phyloP scores from a whole-genome alignment of 2,888 invertebrate species.

The Chromoteleia sp. region DNA sequence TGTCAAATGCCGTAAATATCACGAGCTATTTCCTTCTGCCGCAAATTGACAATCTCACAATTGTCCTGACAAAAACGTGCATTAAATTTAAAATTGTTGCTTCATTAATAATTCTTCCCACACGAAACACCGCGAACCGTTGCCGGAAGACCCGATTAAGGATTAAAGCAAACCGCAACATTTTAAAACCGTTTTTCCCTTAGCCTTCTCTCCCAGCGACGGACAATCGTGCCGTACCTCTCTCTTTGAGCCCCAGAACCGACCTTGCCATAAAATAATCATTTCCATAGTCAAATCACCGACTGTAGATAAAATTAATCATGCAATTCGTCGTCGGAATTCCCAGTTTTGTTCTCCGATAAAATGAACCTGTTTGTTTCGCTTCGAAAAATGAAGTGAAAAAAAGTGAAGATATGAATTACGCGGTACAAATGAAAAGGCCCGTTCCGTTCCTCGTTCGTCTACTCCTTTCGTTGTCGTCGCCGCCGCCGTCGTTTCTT shows the following conservation, averaged over 20 bases:
- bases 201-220: background rate
- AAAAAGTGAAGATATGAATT: constrained; percentile 49
- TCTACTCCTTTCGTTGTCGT: constrained; percentile 13
- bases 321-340: constrained; percentile 42
- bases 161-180: constrained; percentile 48
- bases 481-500: too few species aligned
- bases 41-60: constrained; percentile 26
- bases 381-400: constrained; percentile 14
- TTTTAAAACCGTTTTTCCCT: constrained; percentile 39
- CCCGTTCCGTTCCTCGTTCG: constrained; percentile 9
- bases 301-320: constrained; percentile 46
- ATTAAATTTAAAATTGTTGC: constrained; percentile 26
- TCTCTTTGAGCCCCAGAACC: constrained; percentile 9
- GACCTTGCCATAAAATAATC: constrained; percentile 51
- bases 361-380: constrained; percentile 50
- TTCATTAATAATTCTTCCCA: constrained; percentile 55
- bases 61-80: constrained; percentile 18
- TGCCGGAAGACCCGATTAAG: constrained; percentile 32
- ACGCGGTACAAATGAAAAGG: constrained; percentile 46
- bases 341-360: constrained; percentile 26
- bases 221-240: constrained; percentile 14
- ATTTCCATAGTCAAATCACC: constrained; percentile 53
- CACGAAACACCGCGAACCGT: constrained; percentile 27
- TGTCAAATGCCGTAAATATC: constrained; percentile 14
- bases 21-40: background rate